Evolutionary conservation across 2,888 invertebrate genomes (phyloP).

Genomic region (Subacronicta megacephala): DNA sequence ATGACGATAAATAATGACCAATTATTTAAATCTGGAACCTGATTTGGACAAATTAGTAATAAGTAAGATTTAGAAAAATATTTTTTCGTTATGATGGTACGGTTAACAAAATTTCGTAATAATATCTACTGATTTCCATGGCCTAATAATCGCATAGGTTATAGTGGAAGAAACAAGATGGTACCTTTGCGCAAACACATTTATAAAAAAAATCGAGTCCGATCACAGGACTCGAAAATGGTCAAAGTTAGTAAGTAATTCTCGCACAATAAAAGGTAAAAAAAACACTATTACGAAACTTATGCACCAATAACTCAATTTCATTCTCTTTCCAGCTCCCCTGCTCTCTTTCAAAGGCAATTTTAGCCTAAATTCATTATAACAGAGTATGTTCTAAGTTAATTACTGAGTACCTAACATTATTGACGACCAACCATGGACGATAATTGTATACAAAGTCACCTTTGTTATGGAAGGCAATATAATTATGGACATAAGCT

Average conservation of each 20-base stretch:
- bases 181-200: too few relatives aligned
- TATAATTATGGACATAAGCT: constrained; percentile 78
- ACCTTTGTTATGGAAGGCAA: constrained; percentile 74
- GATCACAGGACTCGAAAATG: too few relatives aligned
- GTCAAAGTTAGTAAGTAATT: too few relatives aligned
- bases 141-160: too few relatives aligned
- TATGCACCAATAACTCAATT: constrained; percentile 15
- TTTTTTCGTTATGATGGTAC: too few relatives aligned
- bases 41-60: neutral
- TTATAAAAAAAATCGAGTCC: too few relatives aligned
- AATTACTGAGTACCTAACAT: constrained; percentile 32
- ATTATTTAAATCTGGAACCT: constrained; percentile 5
- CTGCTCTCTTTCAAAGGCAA: constrained; percentile 14
- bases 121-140: too few relatives aligned
- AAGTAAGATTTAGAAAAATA: too few relatives aligned
- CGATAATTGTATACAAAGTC: constrained; percentile 68
- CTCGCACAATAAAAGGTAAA: too few relatives aligned
- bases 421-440: constrained; percentile 38
- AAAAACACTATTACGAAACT: too few relatives aligned
- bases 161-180: too few relatives aligned
- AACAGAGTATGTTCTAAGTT: constrained; percentile 25
- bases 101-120: too few relatives aligned
- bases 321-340: neutral
- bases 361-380: constrained; percentile 26
- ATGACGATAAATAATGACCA: constrained; percentile 12